A percentile compares a stretch with the other conserved stretches of the same genome.
Conservation (phyloP, 2,797 vertebrate species). For the Sternarchorhynchus goeldii region DNA sequence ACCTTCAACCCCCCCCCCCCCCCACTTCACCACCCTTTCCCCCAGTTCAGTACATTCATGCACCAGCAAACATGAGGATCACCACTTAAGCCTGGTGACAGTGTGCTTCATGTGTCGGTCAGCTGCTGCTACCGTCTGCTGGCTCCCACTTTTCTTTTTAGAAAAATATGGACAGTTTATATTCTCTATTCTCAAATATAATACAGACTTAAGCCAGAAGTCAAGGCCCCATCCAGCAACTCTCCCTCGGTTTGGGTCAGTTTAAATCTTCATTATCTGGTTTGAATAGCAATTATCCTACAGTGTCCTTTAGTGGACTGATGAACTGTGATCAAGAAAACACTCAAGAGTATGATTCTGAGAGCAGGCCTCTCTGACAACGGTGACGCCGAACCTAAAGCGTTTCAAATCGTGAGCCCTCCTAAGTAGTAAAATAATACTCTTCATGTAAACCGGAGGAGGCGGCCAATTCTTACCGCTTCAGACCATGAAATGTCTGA, state of each 20-base stretch:
- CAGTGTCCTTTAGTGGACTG: slow-evolving; percentile 44
- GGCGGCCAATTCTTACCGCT: not conserved
- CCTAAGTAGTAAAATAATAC: not conserved
- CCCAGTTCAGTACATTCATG: slow-evolving; percentile 47
- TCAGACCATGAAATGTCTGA: not conserved
- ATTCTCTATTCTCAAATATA: slow-evolving; percentile 61
- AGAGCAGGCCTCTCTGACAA: slow-evolving; percentile 24
- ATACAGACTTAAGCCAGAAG: slow-evolving; percentile 58
- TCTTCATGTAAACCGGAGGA: not conserved
- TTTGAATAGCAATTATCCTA: slow-evolving; percentile 42
- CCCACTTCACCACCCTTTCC: not conserved
- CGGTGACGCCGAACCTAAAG: not conserved
- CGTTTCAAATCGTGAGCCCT: slow-evolving; percentile 14
- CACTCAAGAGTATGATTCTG: slow-evolving; percentile 28
- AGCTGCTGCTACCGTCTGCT: slow-evolving; percentile 34
- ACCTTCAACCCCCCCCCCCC: not conserved
- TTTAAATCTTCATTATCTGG: slow-evolving; percentile 32
- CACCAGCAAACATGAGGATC: slow-evolving; percentile 74
- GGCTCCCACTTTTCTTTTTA: slow-evolving; percentile 41
- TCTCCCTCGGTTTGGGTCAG: slow-evolving; percentile 38
- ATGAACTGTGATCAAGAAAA: slow-evolving; percentile 31
- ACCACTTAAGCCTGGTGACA: slow-evolving; percentile 74
- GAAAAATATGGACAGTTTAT: slow-evolving; percentile 56
- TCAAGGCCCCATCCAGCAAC: slow-evolving; percentile 49
- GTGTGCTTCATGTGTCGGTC: slow-evolving; percentile 77